Base-by-base conservation (phyloP, 2,797 vertebrate species). In the Gallinago solitaria region DNA sequence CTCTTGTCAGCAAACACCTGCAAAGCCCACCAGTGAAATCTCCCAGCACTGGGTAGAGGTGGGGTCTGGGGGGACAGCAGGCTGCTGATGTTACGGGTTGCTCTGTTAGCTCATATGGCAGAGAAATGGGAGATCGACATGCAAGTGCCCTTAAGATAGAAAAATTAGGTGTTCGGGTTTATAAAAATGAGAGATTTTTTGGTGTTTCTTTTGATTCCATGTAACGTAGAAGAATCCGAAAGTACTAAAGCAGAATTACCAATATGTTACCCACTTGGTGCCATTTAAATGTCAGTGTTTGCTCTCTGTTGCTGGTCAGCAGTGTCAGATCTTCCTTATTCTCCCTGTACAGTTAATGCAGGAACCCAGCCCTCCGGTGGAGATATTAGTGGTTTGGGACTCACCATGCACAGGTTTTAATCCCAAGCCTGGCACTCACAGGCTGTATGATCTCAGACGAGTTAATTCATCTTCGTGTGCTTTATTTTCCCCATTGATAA, bases 1-100 rank as follows among this genome's bases (percentile, higher is more conserved):
- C 11, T 73, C 23, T 79, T 89, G 51, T 56, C 21, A 48, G 51
- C 43, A 82, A 79, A 27, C 50, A 37, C 4, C 27, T 79, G 17
- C 12, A 11, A 76, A 89, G 12, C 43, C 19, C 33, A 17, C 14
- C 1, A 6, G 24, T 91, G 56, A 67, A 65, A 43, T 78, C 43
- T 70, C 35, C 35, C 43, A 92, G 33, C 27, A 10, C 41, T 41
- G 11, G 35, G 33, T 33, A 47, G 59, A 61, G 20, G 7, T 18
- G 48, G 11, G 5, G 7, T 27, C 20, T 56, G 20, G 28, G 11
- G 9, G 7, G 8, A 43, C 20, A 53, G 33, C 33, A 71, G 39
- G 17, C 41, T 56, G 16, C 5, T 74, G 16, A 27, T 0, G 0
- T 51, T 76, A 30, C 0, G 2, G 37, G 35, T 89, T 84, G 65